Evolutionary conservation across 2,888 invertebrate species (phyloP).

Genomic region (Drosophila setosimentum): DNA sequence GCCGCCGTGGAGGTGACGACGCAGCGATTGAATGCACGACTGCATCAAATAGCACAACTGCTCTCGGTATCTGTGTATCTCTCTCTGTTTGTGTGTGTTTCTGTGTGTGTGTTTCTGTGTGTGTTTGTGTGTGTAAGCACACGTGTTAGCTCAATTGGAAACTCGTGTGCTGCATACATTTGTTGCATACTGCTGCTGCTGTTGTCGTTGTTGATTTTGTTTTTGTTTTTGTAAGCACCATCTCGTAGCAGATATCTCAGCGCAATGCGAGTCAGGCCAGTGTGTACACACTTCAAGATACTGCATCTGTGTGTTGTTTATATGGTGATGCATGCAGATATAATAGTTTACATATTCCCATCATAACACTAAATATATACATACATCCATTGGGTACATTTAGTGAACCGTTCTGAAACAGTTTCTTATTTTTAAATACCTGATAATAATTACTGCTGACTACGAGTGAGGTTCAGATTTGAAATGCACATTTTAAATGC

Average conservation of each 20-base stretch:
- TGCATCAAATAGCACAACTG: constrained; percentile 72
- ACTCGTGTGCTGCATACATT: constrained; percentile 83
- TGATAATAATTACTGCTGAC: background rate
- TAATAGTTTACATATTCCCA: constrained; percentile 15
- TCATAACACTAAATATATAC: constrained; percentile 39
- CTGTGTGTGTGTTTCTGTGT: constrained; percentile 19
- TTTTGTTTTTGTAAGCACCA: constrained; percentile 74
- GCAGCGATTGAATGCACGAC: constrained; percentile 84
- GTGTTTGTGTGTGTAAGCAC: constrained; percentile 58
- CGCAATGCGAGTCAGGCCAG: constrained; percentile 33
- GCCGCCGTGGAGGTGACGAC: constrained; percentile 78
- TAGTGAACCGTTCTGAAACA: background rate
- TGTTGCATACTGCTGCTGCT: constrained; percentile 58
- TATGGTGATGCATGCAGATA: constrained; percentile 7
- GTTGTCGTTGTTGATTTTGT: constrained; percentile 56
- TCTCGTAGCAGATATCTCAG: constrained; percentile 60
- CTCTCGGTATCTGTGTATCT: constrained; percentile 17
- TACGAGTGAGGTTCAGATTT: too few relatives aligned
- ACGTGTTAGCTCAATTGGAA: constrained; percentile 84
- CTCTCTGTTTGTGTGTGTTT: constrained; percentile 13
- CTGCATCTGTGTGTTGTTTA: constrained; percentile 19
- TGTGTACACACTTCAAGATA: constrained; percentile 65
- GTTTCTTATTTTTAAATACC: background rate
- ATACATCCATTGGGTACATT: background rate
- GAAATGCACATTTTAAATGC: too few relatives aligned